Evolutionary conservation across 2,113 vertebrate genomes (phyloP), one percentile per base, ranked within the genome.

Genomic region (Caretta caretta): DNA sequence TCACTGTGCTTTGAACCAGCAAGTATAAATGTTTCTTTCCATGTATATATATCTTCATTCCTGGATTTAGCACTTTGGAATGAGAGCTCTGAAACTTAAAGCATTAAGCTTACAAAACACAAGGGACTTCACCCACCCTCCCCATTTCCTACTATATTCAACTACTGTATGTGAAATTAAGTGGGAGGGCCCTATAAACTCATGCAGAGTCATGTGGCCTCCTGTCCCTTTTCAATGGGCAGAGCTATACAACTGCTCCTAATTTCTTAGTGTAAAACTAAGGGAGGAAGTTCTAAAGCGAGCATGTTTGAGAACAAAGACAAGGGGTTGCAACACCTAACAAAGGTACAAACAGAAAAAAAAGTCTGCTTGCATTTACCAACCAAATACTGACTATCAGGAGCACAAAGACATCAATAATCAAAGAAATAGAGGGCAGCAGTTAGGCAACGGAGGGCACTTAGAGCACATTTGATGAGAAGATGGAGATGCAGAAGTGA

Each of bases 281-380:
- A 69, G n/a, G 84, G 88, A 86, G 24, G 86, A 88, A 76, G 20
- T 88, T 84, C 80, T 79, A 12, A 69, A 59, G 62, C 27, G 12
- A n/a, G 35, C 24, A n/a, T 2, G 5, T 53, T 69, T 3, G 6
- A 86, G 29, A 86, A 80, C 25, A 86, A 90, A 91, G 19, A 25
- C 49, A 57, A 84, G 42, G 90, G 49, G 31, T 1, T 50, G 24
- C 0, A 2, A 89, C 76, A 89, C 48, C 78, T 95, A 92, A 94
- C 80, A 94, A 90, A 93, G 80, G 87, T 65, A 93, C n/a, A 42
- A 31, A 69, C 76, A 53, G 84, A 59, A 42, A 62, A 89, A 50
- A 69, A 90, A 50, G 42, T 69, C 90, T 86, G 54, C 54, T 87
- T 96, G 87, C 79, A 83, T 93, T 91, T 91, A 87, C 76, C 89